Percentiles rank a stretch among this genome's conserved stretches.
These are phyloP conservation scores for Anoplolepis gracilipes DNA, from an alignment of 1,140 invertebrate species.

Conservation along the genomic window DNA sequence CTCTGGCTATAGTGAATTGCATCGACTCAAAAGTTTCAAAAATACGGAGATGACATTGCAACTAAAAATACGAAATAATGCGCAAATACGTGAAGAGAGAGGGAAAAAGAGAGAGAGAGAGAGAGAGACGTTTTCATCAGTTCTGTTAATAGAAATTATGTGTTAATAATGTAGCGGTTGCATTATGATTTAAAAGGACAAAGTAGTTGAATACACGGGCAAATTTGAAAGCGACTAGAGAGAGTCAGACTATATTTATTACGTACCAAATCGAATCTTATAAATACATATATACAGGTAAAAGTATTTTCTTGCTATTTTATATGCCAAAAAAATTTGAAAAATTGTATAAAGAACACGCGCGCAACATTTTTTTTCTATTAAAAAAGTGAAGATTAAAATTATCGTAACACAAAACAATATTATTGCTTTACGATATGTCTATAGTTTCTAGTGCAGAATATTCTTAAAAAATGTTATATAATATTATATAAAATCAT, in stretches of 20 bases:
- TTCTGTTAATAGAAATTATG: conserved; percentile 31
- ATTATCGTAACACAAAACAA: background rate
- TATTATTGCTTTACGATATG: background rate
- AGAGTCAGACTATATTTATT: conserved; percentile 6
- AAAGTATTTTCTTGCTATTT: background rate
- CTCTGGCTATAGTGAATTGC: background rate
- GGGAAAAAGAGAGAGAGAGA: background rate
- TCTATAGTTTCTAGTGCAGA: background rate
- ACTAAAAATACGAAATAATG: conserved; percentile 34
- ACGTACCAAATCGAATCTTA: background rate
- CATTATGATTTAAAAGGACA: conserved; percentile 6
- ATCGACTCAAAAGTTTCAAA: conserved; percentile 27
- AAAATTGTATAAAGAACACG: background rate
- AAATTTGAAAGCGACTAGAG: background rate
- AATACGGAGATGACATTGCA: conserved; percentile 29
- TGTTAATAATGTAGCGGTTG: conserved; percentile 24
- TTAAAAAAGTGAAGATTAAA: background rate
- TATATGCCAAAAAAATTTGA: background rate
- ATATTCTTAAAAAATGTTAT: conserved; percentile 22
- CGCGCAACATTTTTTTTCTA: background rate
- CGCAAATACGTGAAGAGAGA: background rate
- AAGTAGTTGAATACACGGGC: background rate
- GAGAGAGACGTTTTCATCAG: background rate
- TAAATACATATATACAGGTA: background rate
- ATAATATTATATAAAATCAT: conserved; percentile 7